A percentile compares a stretch with the other conserved stretches of the same genome.
Evolutionary conservation across 1,140 invertebrate genomes (phyloP).

Genomic region (Drosophila pallidifrons): DNA sequence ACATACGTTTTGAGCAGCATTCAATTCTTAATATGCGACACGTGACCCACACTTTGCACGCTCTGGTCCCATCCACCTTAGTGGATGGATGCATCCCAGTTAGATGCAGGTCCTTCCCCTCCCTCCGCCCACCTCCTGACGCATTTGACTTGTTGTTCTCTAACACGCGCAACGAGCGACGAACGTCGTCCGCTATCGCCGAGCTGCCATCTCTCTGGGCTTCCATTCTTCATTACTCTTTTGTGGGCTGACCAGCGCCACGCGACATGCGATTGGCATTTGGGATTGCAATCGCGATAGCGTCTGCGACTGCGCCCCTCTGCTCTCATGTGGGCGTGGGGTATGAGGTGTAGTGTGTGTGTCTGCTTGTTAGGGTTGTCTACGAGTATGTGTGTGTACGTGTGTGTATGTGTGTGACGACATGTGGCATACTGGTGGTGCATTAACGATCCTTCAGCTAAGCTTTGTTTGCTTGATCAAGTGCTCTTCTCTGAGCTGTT

Average conservation of each 20-base stretch:
- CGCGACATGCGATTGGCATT: conserved; percentile 53
- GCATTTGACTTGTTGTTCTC: conserved; percentile 78
- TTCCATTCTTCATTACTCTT: conserved; percentile 19
- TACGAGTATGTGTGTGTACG: conserved; percentile 35
- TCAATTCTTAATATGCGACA: conserved; percentile 77
- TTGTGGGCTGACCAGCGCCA: conserved; percentile 72
- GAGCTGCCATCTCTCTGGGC: conserved; percentile 49
- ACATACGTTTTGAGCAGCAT: conserved; percentile 77
- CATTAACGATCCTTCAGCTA: conserved; percentile 41
- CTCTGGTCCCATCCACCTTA: conserved; percentile 7
- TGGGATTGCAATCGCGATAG: conserved; percentile 4
- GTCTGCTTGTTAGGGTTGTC: conserved; percentile 39
- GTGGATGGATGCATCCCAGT: conserved; percentile 22
- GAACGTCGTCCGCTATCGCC: conserved; percentile 53
- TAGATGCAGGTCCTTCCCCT: conserved; percentile 69
- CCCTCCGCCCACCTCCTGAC: conserved; percentile 26
- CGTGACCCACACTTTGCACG: conserved; percentile 80
- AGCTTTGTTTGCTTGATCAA: background rate
- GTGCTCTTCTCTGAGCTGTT: background rate
- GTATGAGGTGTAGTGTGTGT: conserved; percentile 40
- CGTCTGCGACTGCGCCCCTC: conserved; percentile 2
- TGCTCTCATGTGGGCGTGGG: background rate
- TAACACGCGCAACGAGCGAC: conserved; percentile 60
- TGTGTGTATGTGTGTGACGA: conserved; percentile 42
- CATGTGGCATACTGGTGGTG: conserved; percentile 65